Evolutionary conservation across 2,113 vertebrate species (phyloP).

Genomic region (Synodontis membranacea): DNA sequence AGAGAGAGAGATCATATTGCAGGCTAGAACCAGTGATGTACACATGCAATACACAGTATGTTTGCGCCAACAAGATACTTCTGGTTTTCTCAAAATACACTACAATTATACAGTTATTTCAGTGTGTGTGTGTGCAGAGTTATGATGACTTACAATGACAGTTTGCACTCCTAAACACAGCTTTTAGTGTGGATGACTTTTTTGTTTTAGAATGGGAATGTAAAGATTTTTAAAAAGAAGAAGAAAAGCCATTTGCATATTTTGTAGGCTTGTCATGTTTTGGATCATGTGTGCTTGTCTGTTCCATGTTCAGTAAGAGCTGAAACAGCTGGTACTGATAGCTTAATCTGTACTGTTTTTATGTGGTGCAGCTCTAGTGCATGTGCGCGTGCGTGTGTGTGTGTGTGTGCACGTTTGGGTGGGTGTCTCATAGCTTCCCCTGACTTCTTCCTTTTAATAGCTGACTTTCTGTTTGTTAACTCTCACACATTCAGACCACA

Average conservation of each 20-base stretch:
- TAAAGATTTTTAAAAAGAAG: neutral
- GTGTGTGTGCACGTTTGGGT: neutral
- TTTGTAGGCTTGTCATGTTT: too few species aligned
- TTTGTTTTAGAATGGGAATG: neutral
- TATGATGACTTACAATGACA: neutral
- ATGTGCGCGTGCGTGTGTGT: neutral
- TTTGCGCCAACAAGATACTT: neutral
- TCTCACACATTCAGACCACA: neutral
- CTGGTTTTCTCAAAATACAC: neutral
- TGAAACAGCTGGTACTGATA: neutral
- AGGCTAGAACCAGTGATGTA: neutral
- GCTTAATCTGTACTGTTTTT: neutral
- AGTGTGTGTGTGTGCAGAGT: neutral
- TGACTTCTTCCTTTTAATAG: constrained; percentile 21
- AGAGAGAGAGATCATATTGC: neutral
- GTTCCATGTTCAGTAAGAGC: neutral
- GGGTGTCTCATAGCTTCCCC: neutral
- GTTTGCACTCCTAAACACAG: neutral
- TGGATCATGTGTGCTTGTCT: neutral
- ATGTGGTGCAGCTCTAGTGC: neutral
- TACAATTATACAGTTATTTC: neutral
- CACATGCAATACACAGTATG: neutral
- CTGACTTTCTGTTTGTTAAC: neutral
- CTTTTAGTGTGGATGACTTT: neutral
- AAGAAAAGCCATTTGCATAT: neutral